Evolutionary conservation across 2,113 vertebrate genomes (phyloP).

Genomic region (human (Homo sapiens)): DNA sequence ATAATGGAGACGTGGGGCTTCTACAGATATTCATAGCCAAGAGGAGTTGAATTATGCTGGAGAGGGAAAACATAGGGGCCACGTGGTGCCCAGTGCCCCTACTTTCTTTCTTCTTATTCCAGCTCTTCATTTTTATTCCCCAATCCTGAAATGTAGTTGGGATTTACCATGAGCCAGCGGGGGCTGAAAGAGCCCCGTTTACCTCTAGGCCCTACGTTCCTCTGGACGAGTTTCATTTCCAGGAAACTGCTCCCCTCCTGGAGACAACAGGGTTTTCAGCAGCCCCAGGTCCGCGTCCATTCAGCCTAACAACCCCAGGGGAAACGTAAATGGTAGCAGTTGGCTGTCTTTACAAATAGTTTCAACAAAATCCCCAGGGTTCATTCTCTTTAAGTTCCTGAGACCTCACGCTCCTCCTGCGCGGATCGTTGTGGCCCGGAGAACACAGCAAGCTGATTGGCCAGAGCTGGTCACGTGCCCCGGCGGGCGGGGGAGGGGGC

Average conservation of each 20-base stretch:
- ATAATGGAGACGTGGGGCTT: background rate
- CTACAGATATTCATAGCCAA: background rate
- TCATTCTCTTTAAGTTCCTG: background rate
- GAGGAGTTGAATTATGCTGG: background rate
- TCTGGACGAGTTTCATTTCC: background rate
- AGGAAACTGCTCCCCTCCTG: background rate
- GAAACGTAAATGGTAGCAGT: background rate
- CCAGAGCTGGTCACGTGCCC: too few relatives aligned
- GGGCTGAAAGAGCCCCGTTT: background rate
- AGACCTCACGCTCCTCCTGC: background rate
- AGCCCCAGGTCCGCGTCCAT: background rate
- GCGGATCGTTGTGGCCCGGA: background rate
- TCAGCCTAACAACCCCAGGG: background rate
- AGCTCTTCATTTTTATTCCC: background rate
- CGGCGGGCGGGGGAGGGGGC: fast-evolving
- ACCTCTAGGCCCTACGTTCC: background rate
- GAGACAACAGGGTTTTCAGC: background rate
- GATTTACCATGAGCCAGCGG: background rate
- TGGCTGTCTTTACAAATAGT: background rate
- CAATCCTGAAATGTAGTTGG: background rate
- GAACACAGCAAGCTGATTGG: background rate
- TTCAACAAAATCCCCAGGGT: background rate
- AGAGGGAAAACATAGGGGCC: background rate
- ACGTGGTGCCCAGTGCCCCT: background rate
- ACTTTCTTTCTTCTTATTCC: background rate